phyloP scores from a whole-genome alignment of 2,113 vertebrate genomes.

The Callithrix jacchus region DNA sequence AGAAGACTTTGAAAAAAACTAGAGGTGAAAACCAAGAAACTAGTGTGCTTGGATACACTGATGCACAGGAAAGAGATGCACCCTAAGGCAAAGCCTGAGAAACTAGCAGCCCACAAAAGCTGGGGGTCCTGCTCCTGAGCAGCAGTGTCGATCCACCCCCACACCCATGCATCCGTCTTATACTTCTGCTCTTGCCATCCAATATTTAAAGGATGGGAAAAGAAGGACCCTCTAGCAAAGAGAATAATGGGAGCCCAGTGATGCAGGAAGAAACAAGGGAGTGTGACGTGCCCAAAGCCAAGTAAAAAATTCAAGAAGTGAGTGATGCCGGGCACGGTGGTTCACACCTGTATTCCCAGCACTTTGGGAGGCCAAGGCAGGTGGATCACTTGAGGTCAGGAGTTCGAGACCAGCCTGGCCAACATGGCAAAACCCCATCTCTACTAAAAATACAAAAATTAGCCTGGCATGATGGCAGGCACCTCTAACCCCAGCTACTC shows the following conservation, averaged over 20 bases:
- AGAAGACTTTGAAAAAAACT: background rate
- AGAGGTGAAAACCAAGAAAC: background rate
- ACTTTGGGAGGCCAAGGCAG: too few species aligned
- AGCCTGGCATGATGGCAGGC: too few species aligned
- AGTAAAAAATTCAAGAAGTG: background rate
- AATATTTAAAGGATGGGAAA: background rate
- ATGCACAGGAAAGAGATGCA: background rate
- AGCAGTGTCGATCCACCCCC: background rate
- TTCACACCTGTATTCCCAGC: too few species aligned
- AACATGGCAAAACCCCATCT: too few species aligned
- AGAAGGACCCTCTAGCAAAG: background rate
- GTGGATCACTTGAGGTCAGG: too few species aligned
- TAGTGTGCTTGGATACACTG: background rate
- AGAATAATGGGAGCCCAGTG: background rate
- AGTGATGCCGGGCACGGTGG: accelerated
- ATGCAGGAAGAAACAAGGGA: background rate
- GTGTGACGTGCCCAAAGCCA: background rate
- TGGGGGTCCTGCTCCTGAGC: background rate
- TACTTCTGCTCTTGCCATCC: background rate
- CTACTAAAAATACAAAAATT: too few species aligned
- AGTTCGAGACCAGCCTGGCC: too few species aligned
- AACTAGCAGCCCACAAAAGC: background rate
- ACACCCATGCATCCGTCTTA: background rate
- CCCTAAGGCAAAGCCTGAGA: background rate
- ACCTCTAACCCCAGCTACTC: too few species aligned